A percentile compares a stretch with the other conserved stretches of the same genome.
Evolutionary conservation across 1,140 invertebrate genomes (phyloP).

Genomic region (Drosophila dunni): DNA sequence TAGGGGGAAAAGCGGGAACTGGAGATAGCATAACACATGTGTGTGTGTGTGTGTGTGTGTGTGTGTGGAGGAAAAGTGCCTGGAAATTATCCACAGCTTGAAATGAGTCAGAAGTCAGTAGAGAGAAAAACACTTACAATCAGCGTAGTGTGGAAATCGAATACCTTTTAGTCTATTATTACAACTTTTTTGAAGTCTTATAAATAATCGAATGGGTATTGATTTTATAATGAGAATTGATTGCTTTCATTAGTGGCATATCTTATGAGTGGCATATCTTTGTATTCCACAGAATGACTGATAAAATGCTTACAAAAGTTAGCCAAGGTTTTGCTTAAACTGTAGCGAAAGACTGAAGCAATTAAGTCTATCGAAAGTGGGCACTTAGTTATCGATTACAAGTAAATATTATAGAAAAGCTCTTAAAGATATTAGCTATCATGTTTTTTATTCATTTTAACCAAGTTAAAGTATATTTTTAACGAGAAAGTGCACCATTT

Average conservation of each 20-base stretch:
- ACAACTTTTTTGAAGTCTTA: neutral
- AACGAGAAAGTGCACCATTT: too few relatives aligned
- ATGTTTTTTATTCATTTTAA: too few relatives aligned
- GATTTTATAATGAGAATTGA: conserved; percentile 15
- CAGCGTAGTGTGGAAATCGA: neutral
- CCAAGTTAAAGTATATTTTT: too few relatives aligned
- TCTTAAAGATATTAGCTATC: too few relatives aligned
- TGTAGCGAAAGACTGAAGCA: too few relatives aligned
- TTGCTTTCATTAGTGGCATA: conserved; percentile 10
- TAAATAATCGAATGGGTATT: conserved; percentile 5
- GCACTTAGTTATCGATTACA: neutral
- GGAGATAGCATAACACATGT: conserved; percentile 27
- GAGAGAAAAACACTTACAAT: neutral
- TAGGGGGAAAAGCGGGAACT: neutral
- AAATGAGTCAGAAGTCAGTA: conserved; percentile 13
- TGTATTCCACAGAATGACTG: neutral
- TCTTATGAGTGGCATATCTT: too few relatives aligned
- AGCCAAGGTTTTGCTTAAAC: neutral
- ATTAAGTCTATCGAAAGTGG: neutral
- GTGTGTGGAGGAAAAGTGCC: conserved; percentile 1
- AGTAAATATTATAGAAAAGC: too few relatives aligned
- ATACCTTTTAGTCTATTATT: neutral
- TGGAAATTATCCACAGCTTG: conserved; percentile 9
- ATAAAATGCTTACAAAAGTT: neutral
- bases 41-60: conserved; percentile 13